A percentile compares a stretch with the other conserved stretches of the same genome.
Conservation (phyloP, 2,113 vertebrate genomes). For the Cynopterus brachyotis region DNA sequence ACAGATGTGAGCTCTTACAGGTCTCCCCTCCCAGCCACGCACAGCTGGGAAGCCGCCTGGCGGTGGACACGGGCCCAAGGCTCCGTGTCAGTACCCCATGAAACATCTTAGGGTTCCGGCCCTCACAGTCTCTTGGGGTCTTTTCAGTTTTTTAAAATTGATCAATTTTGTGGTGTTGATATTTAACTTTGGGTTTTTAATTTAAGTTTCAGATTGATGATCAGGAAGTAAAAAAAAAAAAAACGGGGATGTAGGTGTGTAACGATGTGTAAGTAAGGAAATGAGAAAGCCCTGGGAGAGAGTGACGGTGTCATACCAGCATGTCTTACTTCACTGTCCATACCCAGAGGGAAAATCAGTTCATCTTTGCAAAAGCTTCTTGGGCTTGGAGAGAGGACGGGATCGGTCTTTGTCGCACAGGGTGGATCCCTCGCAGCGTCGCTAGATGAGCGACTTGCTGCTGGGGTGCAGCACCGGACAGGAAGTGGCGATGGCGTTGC, state of each 20-base stretch:
- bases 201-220: neutral
- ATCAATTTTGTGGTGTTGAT: neutral
- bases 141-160: neutral
- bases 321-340: fast-evolving
- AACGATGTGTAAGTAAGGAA: fast-evolving
- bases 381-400: neutral
- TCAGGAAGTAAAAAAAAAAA: neutral
- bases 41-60: no score
- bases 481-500: fast-evolving
- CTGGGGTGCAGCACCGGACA: fast-evolving
- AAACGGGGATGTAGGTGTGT: no score
- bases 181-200: neutral
- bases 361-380: fast-evolving
- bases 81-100: neutral
- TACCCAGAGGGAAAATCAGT: fast-evolving
- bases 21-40: no score
- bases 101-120: no score
- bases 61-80: neutral
- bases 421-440: fast-evolving
- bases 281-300: fast-evolving
- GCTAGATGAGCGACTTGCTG: no score
- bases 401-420: neutral
- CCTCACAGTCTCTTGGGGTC: neutral
- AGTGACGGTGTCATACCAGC: fast-evolving
- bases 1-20: no score